Conservation (phyloP, 2,888 invertebrate genomes). For the Leptothorax acervorum region DNA sequence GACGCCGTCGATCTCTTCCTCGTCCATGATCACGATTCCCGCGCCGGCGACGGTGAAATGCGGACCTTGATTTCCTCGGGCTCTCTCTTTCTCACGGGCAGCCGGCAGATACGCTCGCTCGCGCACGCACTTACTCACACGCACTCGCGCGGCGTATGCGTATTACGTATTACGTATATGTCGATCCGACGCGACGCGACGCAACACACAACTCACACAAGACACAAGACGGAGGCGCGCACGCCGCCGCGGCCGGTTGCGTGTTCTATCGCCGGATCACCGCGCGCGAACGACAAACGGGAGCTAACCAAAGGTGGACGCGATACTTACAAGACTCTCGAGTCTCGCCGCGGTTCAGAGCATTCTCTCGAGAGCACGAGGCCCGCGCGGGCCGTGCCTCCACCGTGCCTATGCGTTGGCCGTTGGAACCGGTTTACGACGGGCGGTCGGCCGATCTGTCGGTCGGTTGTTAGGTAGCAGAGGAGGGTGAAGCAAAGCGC, state of each 20-base stretch:
- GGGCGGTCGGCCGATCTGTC: slow-evolving; percentile 1
- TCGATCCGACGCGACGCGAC: background rate
- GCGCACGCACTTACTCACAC: slow-evolving; percentile 33
- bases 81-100: slow-evolving; percentile 24
- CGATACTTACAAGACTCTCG: background rate
- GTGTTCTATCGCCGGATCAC: slow-evolving; percentile 31
- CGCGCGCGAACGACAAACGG: slow-evolving; percentile 45
- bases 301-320: slow-evolving; percentile 11
- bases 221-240: slow-evolving; percentile 24
- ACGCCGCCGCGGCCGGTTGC: slow-evolving; percentile 22
- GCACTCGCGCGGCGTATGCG: background rate
- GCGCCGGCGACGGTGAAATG: slow-evolving; percentile 41
- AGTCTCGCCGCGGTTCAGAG: slow-evolving; percentile 76
- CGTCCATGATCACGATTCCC: slow-evolving; percentile 87
- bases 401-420: slow-evolving; percentile 47
- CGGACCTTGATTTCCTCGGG: slow-evolving; percentile 49
- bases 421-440: slow-evolving; percentile 71
- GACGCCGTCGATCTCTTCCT: slow-evolving; percentile 90
- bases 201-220: background rate
- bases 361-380: slow-evolving; percentile 70
- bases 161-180: no score
- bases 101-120: slow-evolving; percentile 17
- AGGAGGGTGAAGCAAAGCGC: background rate
- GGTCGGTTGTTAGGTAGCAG: slow-evolving; percentile 20
- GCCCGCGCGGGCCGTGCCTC: slow-evolving; percentile 5